Conservation (phyloP, 2,797 vertebrate species). For the Numenius phaeopus region DNA sequence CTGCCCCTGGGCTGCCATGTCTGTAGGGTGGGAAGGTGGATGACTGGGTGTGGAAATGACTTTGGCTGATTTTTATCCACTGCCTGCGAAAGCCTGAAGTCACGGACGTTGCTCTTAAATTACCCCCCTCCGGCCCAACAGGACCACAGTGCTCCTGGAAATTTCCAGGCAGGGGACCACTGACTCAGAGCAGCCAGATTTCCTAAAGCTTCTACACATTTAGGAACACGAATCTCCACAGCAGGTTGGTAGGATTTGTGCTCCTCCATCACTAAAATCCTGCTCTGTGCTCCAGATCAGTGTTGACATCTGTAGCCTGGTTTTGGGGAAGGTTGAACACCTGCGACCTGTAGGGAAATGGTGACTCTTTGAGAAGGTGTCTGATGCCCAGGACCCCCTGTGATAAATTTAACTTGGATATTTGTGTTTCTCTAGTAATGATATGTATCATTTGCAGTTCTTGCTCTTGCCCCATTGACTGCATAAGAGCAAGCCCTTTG, state of each 20-base stretch:
- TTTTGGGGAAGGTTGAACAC: neutral
- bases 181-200: neutral
- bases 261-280: neutral
- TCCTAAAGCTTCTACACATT: neutral
- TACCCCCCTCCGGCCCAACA: rapidly evolving
- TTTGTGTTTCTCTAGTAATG: slow-evolving; percentile 28
- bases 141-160: neutral
- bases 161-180: neutral
- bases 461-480: slow-evolving; percentile 29
- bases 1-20: neutral
- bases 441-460: neutral
- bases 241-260: neutral
- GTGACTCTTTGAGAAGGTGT: neutral
- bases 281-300: neutral
- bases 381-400: neutral
- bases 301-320: neutral
- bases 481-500: neutral
- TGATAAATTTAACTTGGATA: neutral
- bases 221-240: neutral
- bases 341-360: neutral
- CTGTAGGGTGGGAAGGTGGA: neutral
- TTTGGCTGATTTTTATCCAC: slow-evolving; percentile 2
- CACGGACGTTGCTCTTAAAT: neutral
- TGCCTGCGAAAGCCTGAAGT: neutral
- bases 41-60: neutral